Evolutionary conservation across 2,113 vertebrate species (phyloP), one percentile per base, ranked within the genome.

Genomic region (Tetraodon nigroviridis): DNA sequence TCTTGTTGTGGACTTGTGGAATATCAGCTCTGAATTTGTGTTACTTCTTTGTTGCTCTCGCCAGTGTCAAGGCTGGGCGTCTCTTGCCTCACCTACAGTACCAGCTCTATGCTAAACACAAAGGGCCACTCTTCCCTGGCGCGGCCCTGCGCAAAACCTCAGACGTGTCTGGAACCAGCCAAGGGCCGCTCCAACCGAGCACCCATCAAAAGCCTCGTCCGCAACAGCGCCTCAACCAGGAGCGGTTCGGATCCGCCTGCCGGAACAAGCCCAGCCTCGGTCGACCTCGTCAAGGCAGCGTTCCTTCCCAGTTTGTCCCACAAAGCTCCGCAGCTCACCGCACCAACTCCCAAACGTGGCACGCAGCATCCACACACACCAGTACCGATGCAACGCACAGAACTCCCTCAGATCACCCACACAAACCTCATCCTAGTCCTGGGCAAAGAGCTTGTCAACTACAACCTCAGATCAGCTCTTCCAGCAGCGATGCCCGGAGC

Each of bases 21-120:
- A 13, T 4, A 18, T 54, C 27, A 18, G 11, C 6, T 57, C 1
- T 55, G 58, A 62, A 42, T 54, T 1, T 17, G 17, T 41, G 14
- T 64, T 53, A 21, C 37, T n/a, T 50, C 69, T 1, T 54, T 37
- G 32, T 62, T 66, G 4, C 64, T 54, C 45, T 2, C 40, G 86
- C 71, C 67, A 99, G 97, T 78, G 86, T 99, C 76, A 94, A 95
- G 88, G 96, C 94, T 76, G 97, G 97, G 3, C 87, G 69, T 19
- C 94, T 96, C 21, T 91, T 99, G 63, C 93, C 97, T 0, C 87
- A 90, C 76, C 79, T 94, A 69, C 92, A 94, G 0, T 99, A 98
- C 86, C 95, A 97, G 89, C 92, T 99, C 15, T 98, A 98, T 54
- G 85, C 87, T 51, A 98, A 94, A 88, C 94, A 94, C 55, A 98